Conservation (phyloP, 1,140 invertebrate species). For the Neodiprion pinetum region DNA sequence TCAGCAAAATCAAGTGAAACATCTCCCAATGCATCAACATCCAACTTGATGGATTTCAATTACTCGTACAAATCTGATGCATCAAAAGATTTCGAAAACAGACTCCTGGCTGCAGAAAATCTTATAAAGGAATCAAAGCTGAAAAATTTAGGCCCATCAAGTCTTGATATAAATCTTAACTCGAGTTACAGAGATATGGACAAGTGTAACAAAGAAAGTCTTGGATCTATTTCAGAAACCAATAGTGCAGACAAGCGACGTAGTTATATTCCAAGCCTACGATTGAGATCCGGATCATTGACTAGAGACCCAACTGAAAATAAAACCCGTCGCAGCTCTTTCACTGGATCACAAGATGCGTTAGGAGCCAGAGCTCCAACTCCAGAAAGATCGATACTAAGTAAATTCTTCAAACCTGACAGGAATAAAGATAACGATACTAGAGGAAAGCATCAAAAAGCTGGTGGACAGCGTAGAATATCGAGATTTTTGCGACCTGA, state of each 20-base stretch:
- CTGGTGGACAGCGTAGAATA: slow-evolving; percentile 64
- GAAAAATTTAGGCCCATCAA: slow-evolving; percentile 40
- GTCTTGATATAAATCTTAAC: slow-evolving; percentile 41
- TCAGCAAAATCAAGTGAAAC: slow-evolving; percentile 46
- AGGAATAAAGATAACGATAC: slow-evolving; percentile 53
- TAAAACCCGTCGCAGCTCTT: slow-evolving; percentile 33
- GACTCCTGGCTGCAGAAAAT: slow-evolving; percentile 54
- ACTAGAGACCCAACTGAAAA: slow-evolving; percentile 39
- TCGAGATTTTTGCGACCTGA: slow-evolving; percentile 79
- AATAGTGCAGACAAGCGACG: slow-evolving; percentile 40
- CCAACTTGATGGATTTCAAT: slow-evolving; percentile 41
- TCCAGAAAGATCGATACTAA: slow-evolving; percentile 64
- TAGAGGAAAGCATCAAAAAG: slow-evolving; percentile 44
- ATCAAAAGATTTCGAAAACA: slow-evolving; percentile 43
- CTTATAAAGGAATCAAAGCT: slow-evolving; percentile 56
- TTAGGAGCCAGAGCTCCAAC: slow-evolving; percentile 28
- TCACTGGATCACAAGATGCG: slow-evolving; percentile 34
- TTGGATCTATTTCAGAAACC: slow-evolving; percentile 40
- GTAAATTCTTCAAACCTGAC: slow-evolving; percentile 63
- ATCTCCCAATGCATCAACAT: slow-evolving; percentile 47
- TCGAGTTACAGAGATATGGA: slow-evolving; percentile 47
- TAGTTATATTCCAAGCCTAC: slow-evolving; percentile 51
- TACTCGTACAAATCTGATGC: slow-evolving; percentile 30
- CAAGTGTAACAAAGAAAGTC: slow-evolving; percentile 49
- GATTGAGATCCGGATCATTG: slow-evolving; percentile 51